These are phyloP conservation scores for Seladonia tumulorum DNA, from an alignment of 2,888 invertebrate species.

Conservation along the genomic window DNA sequence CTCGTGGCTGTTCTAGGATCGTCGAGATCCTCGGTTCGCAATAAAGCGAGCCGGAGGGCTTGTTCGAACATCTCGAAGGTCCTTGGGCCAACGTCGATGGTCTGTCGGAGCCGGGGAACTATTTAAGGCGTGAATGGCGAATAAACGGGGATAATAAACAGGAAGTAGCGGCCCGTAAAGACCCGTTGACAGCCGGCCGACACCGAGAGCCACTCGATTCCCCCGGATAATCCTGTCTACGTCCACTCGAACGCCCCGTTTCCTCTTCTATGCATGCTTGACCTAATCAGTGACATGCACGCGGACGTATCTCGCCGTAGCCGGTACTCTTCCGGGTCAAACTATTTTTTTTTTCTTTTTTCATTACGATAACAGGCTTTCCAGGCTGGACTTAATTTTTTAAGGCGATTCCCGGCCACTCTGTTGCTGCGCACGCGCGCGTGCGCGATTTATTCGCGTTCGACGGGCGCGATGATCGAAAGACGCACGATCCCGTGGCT, in stretches of 20 bases:
- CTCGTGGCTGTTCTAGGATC: not conserved
- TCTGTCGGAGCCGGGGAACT: slow-evolving; percentile 19
- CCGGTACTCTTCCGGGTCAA: slow-evolving; percentile 32
- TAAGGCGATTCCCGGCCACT: slow-evolving; percentile 35
- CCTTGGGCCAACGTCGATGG: slow-evolving; percentile 13
- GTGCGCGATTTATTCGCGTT: not conserved
- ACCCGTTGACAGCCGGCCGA: slow-evolving; percentile 46
- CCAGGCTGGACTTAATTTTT: slow-evolving; percentile 43
- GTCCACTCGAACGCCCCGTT: not conserved
- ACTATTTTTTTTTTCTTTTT: slow-evolving; percentile 45
- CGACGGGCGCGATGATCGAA: not conserved
- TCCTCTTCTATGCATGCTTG: slow-evolving; percentile 10
- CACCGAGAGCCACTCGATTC: slow-evolving; percentile 51
- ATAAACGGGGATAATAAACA: slow-evolving; percentile 49
- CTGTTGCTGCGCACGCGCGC: not conserved
- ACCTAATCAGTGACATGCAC: slow-evolving; percentile 16
- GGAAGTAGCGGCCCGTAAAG: slow-evolving; percentile 56
- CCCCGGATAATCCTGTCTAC: slow-evolving; percentile 43
- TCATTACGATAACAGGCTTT: slow-evolving; percentile 30
- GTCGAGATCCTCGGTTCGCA: not conserved
- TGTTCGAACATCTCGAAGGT: slow-evolving; percentile 8
- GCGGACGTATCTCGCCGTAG: not conserved
- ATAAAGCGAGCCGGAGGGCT: slow-evolving; percentile 16
- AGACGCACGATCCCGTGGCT: not conserved
- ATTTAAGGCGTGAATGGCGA: slow-evolving; percentile 41